Evolutionary conservation across 2,113 vertebrate species (phyloP), one percentile per base, ranked within the genome.

Genomic region (Parus major): DNA sequence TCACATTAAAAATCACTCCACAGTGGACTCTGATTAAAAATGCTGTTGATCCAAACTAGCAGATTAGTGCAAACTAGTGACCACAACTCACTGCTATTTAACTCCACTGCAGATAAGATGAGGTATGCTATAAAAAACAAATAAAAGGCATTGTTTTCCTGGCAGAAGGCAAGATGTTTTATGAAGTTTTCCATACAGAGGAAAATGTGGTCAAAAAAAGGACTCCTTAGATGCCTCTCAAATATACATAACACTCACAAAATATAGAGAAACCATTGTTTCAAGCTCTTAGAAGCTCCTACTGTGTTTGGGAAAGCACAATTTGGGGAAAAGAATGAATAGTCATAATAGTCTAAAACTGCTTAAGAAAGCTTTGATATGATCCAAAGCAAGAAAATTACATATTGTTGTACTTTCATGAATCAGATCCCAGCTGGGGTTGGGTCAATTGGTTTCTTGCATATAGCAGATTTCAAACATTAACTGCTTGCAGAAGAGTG

Each of bases 401-500:
- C 55, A 36, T 75, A 53, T 60, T 87, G 71, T 93, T 90, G 41
- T 87, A 82, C 61, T 85, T 79, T 61, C 33, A 50, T 72, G 79
- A 93, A 94, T 92, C 66, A 85, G 53, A 96, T 69, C 82, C 77
- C 90, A 94, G 92, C 70, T 92, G 92, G 96, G 90, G 87, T 50
- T 36, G 31, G 44, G 66, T 85, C 87, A 94, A 92, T 61, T 57
- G 28, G 39, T 82, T 94, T 91, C 57, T 68, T 55, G 36, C 52
- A 71, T 13, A 76, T 65, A 91, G 89, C 55, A 93, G 36, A 90
- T 89, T 91, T 93, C 61, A 79, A 94, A 66, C 49, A 68, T 76
- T 87, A 91, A 82, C 57, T 82, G 53, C 70, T 49, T 85, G 81
- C 41, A 95, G 60, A 81, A 89, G 66, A 87, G 35, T 53, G 53